Conservation (phyloP, 2,113 vertebrate genomes). For the Elaphurus davidianus region DNA sequence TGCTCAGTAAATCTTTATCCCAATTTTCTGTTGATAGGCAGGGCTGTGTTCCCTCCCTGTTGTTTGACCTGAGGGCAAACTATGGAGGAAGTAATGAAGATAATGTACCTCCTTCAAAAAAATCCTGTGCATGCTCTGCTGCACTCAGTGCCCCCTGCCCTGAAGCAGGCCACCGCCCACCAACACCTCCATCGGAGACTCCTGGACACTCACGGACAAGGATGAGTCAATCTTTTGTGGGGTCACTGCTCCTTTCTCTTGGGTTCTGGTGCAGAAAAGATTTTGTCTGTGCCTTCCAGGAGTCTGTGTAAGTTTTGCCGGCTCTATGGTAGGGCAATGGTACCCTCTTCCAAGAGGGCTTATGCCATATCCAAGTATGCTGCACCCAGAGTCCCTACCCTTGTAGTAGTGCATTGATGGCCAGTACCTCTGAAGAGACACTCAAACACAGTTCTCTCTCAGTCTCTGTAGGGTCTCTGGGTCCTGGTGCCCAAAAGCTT, state of each 20-base stretch:
- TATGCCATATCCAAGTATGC: not conserved
- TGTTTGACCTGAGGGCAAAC: not conserved
- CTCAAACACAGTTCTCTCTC: not conserved
- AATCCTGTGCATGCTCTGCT: not conserved
- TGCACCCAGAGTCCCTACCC: not conserved
- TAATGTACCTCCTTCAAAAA: not conserved
- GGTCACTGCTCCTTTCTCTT: not conserved
- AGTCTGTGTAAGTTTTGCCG: not conserved
- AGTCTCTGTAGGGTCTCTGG: not conserved
- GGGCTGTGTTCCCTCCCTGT: not conserved
- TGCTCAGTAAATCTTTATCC: not conserved
- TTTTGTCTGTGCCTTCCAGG: not conserved
- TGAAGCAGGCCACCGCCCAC: rapidly evolving
- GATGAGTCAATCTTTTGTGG: not conserved
- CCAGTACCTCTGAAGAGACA: not conserved
- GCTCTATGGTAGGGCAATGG: not conserved
- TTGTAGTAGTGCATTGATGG: not conserved
- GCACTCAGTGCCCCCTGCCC: not conserved
- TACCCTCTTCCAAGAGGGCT: not conserved
- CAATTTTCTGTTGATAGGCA: not conserved
- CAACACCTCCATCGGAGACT: not conserved
- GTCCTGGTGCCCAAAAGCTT: not conserved
- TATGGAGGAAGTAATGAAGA: not conserved
- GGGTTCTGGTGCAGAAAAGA: not conserved
- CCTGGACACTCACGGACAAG: not conserved